phyloP scores from a whole-genome alignment of 2,113 vertebrate genomes.

The Dicerorhinus sumatrensis region DNA sequence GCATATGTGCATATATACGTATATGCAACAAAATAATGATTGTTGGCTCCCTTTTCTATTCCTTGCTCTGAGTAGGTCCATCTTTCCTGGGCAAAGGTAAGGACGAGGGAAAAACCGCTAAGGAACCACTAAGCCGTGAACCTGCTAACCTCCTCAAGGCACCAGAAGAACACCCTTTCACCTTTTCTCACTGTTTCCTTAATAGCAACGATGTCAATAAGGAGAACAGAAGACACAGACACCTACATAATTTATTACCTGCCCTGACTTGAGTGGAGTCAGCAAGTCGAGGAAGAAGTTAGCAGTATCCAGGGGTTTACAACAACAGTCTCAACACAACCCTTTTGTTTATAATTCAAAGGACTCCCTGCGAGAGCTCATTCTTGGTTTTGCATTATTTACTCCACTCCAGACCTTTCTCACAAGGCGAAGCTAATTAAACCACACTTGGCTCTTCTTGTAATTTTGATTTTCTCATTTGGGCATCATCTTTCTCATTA shows the following conservation, averaged over 20 bases:
- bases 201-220: background rate
- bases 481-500: background rate
- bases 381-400: background rate
- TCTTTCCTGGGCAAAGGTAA: background rate
- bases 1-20: too few species aligned
- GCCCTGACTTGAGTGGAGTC: background rate
- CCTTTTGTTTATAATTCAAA: background rate
- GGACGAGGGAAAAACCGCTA: background rate
- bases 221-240: background rate
- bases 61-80: background rate
- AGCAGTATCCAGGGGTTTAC: background rate
- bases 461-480: background rate
- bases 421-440: background rate
- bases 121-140: too few species aligned
- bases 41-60: background rate
- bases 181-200: background rate
- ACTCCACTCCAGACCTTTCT: background rate
- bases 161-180: background rate
- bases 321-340: background rate
- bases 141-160: background rate
- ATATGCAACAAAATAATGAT: background rate
- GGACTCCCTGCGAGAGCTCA: background rate
- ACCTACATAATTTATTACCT: background rate
- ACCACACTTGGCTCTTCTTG: background rate
- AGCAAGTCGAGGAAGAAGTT: background rate